Evolutionary conservation across 92 coral and sea anemone genomes (phyloP).

Genomic region (Phymanthus crucifer): DNA sequence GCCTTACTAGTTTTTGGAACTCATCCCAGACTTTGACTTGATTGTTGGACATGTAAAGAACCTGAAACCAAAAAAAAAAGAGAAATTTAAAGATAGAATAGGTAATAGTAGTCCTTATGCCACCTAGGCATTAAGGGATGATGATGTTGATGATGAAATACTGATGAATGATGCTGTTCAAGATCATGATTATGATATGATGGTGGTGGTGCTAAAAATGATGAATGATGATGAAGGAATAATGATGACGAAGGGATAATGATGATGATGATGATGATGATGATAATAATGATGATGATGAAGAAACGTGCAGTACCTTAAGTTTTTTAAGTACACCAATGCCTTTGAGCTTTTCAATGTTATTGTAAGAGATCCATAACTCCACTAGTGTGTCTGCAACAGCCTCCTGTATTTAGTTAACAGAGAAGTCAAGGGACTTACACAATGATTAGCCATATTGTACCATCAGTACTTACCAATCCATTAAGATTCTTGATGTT

Average conservation of each 20-base stretch:
- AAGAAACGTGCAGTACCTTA: conserved; percentile 50
- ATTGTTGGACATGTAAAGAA: conserved; percentile 95
- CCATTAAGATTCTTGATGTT: conserved; percentile 95
- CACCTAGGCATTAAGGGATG: too few relatives aligned
- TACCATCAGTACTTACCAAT: conserved; percentile 67
- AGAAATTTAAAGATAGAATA: neutral
- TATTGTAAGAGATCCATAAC: conserved; percentile 95
- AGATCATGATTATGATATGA: too few relatives aligned
- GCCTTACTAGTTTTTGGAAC: conserved; percentile 87
- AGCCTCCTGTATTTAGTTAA: conserved; percentile 67
- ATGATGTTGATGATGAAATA: too few relatives aligned
- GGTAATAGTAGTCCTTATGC: too few relatives aligned
- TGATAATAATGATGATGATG: too few relatives aligned
- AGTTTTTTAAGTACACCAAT: conserved; percentile 93
- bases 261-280: too few relatives aligned
- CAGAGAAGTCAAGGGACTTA: neutral
- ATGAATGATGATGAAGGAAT: too few relatives aligned
- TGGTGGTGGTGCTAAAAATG: too few relatives aligned
- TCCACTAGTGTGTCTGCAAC: conserved; percentile 92
- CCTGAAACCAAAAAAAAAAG: conserved; percentile 46
- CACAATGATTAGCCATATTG: neutral
- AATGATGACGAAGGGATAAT: too few relatives aligned
- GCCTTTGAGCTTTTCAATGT: conserved; percentile 92
- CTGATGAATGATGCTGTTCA: too few relatives aligned
- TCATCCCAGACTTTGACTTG: conserved; percentile 97